Percentiles rank a stretch among this genome's conserved stretches.
Evolutionary conservation across 2,797 vertebrate genomes (phyloP).

Genomic region (Bradypodion ventrale): DNA sequence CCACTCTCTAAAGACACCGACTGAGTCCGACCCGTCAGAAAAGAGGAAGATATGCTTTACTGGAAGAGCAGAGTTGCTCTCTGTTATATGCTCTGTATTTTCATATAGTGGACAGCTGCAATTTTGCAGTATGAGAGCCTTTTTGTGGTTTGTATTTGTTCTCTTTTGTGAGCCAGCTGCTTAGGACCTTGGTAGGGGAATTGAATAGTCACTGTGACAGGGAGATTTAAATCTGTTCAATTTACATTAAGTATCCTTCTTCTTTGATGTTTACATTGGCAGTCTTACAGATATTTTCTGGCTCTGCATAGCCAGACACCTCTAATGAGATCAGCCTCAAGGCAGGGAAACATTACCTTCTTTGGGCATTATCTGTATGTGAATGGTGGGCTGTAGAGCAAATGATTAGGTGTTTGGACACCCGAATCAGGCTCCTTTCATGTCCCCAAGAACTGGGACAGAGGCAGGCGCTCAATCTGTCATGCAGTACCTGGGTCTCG

Average conservation of each 20-base stretch:
- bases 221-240: constrained; percentile 25
- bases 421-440: too few relatives aligned
- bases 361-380: constrained; percentile 12
- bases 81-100: constrained; percentile 40
- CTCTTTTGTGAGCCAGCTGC: constrained; percentile 39
- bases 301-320: neutral
- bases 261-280: constrained; percentile 24
- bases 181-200: constrained; percentile 43
- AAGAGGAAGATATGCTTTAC: constrained; percentile 12
- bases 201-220: constrained; percentile 29
- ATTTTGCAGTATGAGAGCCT: constrained; percentile 48
- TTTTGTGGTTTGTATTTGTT: constrained; percentile 44
- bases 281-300: neutral
- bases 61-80: constrained; percentile 13
- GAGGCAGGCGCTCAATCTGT: too few relatives aligned
- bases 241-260: constrained; percentile 28
- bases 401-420: neutral
- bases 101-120: constrained; percentile 32
- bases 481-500: too few relatives aligned
- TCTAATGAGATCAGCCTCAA: constrained; percentile 19
- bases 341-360: constrained; percentile 7
- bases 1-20: too few relatives aligned
- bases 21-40: too few relatives aligned
- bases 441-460: too few relatives aligned
- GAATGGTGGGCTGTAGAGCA: neutral